These are phyloP conservation scores for Myanophis thanlyinensis DNA, from an alignment of 2,113 vertebrate genomes.

Conservation along the genomic window DNA sequence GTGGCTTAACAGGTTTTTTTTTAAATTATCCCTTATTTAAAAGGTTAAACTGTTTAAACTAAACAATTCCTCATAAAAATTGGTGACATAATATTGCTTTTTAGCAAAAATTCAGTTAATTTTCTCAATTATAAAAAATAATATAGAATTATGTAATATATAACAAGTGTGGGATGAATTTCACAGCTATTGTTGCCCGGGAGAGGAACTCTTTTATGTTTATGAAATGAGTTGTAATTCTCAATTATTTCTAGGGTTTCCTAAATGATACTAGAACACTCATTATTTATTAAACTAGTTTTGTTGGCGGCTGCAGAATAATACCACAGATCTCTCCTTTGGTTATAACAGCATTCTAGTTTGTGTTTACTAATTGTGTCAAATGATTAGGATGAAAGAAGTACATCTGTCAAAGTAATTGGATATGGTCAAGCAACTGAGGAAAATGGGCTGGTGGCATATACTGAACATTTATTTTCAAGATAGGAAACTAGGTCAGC, in stretches of 20 bases:
- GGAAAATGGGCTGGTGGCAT: slow-evolving; percentile 12
- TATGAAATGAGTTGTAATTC: background rate
- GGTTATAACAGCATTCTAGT: slow-evolving; percentile 53
- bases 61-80: background rate
- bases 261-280: background rate
- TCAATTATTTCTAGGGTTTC: background rate
- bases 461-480: background rate
- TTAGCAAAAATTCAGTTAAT: background rate
- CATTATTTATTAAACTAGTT: slow-evolving; percentile 6
- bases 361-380: slow-evolving; percentile 41
- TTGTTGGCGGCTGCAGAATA: slow-evolving; percentile 29
- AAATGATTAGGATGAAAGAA: slow-evolving; percentile 40
- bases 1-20: background rate
- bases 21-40: background rate
- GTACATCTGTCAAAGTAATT: slow-evolving; percentile 41
- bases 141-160: background rate
- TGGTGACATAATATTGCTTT: background rate
- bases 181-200: background rate
- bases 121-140: background rate
- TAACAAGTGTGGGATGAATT: background rate
- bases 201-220: background rate
- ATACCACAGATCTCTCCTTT: slow-evolving; percentile 25
- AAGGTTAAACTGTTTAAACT: background rate
- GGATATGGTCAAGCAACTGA: slow-evolving; percentile 27
- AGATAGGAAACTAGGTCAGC: slow-evolving; percentile 42